Base-by-base conservation (phyloP, 2,888 invertebrate genomes). In the Philereme transversata region DNA sequence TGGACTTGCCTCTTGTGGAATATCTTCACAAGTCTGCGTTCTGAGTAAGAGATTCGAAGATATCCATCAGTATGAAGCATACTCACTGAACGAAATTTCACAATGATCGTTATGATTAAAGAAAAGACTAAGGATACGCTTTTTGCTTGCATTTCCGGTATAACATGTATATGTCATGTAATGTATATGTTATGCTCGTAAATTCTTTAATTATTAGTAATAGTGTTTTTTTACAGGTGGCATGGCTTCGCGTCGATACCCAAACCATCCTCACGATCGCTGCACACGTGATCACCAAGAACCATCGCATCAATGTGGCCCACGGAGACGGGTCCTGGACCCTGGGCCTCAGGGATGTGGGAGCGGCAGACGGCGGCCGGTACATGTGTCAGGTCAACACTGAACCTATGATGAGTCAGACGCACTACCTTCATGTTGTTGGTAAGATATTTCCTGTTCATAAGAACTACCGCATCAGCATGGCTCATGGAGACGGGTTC, bases 221-320 rank as follows among this genome's bases (percentile, higher is more conserved):
- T 45, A 5, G 10, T 36, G 0, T 44, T 4, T 11, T 45, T 8
- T 34, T 9, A 0, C 89, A 97, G 97, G 97, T 97, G 77, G 97
- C 97, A 78, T 97, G 97, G 97, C 93, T 97, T 60, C 95, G 97
- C 67, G 97, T 97, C 57, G 97, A 97, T 92, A 97, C 97, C 43
- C 97, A 97, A 85, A 97, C 97, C 6, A 97, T 97, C 75, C 93
- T 97, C 73, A 97, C 97, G 47, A 97, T 97, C 77, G 97, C 97
- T 67, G 96, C 95, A 75, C 97, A 97, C 91, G 97, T 97, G 81
- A 97, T 97, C 84, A 97, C 97, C 61, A 96, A 97, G 90, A 97
- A 97, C 90, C 97, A 97, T 86, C 94, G 97, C 71, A 96, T 97
- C 82, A 95, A 95, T 73, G 95, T 97, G 72, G 95, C 95, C 64